Base-by-base conservation (phyloP, 2,888 invertebrate genomes). In the Poecilobothrus nobilitatus region DNA sequence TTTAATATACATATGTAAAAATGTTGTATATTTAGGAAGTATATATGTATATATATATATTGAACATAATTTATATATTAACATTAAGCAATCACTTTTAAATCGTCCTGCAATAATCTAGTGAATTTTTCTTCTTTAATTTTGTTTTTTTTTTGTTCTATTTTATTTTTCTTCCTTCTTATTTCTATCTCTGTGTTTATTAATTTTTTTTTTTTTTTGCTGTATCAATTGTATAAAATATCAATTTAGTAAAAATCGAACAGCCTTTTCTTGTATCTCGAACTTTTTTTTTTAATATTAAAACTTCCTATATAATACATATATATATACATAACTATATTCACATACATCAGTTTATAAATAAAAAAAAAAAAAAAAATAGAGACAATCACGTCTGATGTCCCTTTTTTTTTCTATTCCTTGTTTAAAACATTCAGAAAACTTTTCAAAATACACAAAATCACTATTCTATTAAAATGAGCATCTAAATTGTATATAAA, bases 21-120 rank as follows among this genome's bases (percentile, higher is more conserved):
- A 27, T 27, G 2, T 27, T 27, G 27, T 27, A 27, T 27, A 27
- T 27, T 4, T 27, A 27, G 2, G n/a, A n/a, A n/a, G n/a, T n/a
- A n/a, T 27, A 27, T 27, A 27, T 5, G 5, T 27, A 27, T 27
- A 27, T 5, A 27, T 27, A 27, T 5, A 27, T 27, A 27, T 27
- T 27, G 2, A 4, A 27, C 27, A 27, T 27, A 27, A 27, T 27
- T 27, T 27, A 27, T 27, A 27, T 27, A 5, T 27, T 4, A 27
- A 27, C 27, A 27, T 37, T 37, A 37, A 37, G 37, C 37, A 37
- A 37, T 37, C 37, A 37, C 9, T 53, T 41, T 41, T 53, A 53
- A 53, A 53, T 53, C 18, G 53, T n/a, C 53, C 53, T 53, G 53
- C 53, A 53, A 53, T 53, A 53, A 53, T 53, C 53, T n/a, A 27